Evolutionary conservation across 2,797 vertebrate genomes (phyloP).

Genomic region (Philypnodon macrostomus): DNA sequence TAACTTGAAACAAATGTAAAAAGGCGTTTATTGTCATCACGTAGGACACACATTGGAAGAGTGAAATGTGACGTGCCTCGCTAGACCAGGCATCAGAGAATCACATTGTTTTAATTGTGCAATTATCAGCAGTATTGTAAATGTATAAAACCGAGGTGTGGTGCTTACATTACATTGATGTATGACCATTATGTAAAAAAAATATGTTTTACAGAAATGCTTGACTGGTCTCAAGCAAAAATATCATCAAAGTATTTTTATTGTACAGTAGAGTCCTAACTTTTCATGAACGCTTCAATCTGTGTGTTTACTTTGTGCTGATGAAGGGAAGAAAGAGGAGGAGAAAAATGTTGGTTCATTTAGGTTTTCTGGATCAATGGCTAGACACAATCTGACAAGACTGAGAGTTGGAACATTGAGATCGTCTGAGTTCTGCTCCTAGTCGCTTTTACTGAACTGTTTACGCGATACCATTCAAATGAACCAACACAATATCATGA

Average conservation of each 20-base stretch:
- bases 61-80: conserved; percentile 31
- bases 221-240: conserved; percentile 97
- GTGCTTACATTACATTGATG: no score
- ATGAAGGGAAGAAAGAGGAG: conserved; percentile 15
- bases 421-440: conserved; percentile 45
- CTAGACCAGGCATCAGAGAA: conserved; percentile 13
- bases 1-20: conserved; percentile 16
- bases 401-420: conserved; percentile 48
- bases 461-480: conserved; percentile 1
- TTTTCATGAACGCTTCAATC: conserved; percentile 44
- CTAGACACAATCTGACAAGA: conserved; percentile 54
- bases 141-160: conserved; percentile 54
- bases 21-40: conserved; percentile 20
- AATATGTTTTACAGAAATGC: conserved; percentile 72
- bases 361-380: conserved; percentile 5
- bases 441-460: conserved; percentile 47
- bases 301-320: conserved; percentile 17
- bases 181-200: conserved; percentile 54
- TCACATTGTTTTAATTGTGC: conserved; percentile 45
- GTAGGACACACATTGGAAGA: conserved; percentile 14
- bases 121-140: conserved; percentile 61
- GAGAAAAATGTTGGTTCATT: conserved; percentile 5
- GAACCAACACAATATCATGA: background rate
- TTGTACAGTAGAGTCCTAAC: conserved; percentile 65
- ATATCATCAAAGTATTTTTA: conserved; percentile 57